Percentiles rank a stretch among this genome's conserved stretches.
Evolutionary conservation across 2,113 vertebrate genomes (phyloP).

Genomic region (Silurus meridionalis): DNA sequence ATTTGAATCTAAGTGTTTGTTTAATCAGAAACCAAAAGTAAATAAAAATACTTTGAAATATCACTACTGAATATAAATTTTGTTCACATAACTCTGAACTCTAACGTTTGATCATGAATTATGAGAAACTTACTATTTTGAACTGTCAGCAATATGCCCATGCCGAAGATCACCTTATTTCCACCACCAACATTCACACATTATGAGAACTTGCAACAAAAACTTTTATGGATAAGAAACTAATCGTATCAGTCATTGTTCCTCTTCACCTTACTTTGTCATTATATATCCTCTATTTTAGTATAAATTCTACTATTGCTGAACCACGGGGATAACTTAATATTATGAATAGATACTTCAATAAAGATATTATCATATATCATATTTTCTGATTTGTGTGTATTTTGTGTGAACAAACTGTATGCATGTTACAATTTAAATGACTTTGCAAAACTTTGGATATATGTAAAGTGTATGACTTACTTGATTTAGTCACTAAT

Average conservation of each 20-base stretch:
- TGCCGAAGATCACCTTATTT: constrained; percentile 40
- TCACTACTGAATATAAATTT: not conserved
- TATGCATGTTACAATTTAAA: not conserved
- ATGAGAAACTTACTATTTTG: constrained; percentile 37
- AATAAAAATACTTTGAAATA: not conserved
- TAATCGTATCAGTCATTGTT: not conserved
- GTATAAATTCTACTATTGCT: not conserved
- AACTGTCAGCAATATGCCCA: constrained; percentile 28
- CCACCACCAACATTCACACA: constrained; percentile 43
- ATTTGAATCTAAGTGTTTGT: not conserved
- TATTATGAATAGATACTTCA: not conserved
- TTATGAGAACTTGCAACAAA: constrained; percentile 16
- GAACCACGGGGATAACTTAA: not conserved
- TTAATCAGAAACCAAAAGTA: not conserved
- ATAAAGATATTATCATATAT: not conserved
- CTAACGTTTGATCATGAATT: not conserved
- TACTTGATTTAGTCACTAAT: constrained; percentile 44
- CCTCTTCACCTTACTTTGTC: not conserved
- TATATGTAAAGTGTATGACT: constrained; percentile 4
- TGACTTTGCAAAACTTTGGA: not conserved
- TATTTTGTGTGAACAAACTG: not conserved
- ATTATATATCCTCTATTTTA: not conserved
- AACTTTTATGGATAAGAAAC: not conserved
- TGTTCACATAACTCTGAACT: not conserved
- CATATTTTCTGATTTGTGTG: not conserved